Evolutionary conservation across 2,797 vertebrate genomes (phyloP), one percentile per base, ranked within the genome.

Genomic region (Hozukius guyotensis): DNA sequence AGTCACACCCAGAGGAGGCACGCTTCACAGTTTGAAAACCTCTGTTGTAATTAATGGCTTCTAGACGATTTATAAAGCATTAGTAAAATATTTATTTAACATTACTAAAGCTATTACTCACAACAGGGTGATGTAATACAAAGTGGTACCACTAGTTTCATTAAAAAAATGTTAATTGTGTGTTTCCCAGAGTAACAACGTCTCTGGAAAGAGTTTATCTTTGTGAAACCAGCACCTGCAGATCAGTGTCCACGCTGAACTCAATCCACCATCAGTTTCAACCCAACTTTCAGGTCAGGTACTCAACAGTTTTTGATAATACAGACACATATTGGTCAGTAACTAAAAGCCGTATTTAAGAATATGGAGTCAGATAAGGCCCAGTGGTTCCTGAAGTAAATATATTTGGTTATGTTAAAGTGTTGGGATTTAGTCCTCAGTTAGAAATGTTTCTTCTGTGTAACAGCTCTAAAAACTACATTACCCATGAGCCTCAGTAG

Each of bases 171-270:
- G n/a, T 34, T 16, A 16, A 34, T 24, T 16, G n/a, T 61, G 11
- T 70, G 25, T 25, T 56, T 65, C 16, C 1, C 14, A n/a, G 24
- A 36, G 11, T 14, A 29, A 24, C 12, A 14, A 13, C 8, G 20
- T 24, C 62, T 53, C 24, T 49, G 12, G 6, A 59, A 46, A 6
- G 4, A 25, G 36, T 61, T 72, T 12, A 61, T 89, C 80, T 89
- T 88, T 91, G 87, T 91, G 85, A 75, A 82, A 90, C 77, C 89
- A 89, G 81, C 72, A 34, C 12, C 79, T 71, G 49, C 64, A 78
- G 63, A 42, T 64, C 66, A 10, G 52, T 4, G 32, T 53, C 74
- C 76, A 81, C 24, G 56, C 38, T 60, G 42, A 80, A 78, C 25
- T 88, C 84, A 77, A 65, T 65, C 72, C 89, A 91, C 77, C 85